Evolutionary conservation across 1,140 invertebrate genomes (phyloP), one percentile per base, ranked within the genome.

Genomic region (Steinernema feltiae): DNA sequence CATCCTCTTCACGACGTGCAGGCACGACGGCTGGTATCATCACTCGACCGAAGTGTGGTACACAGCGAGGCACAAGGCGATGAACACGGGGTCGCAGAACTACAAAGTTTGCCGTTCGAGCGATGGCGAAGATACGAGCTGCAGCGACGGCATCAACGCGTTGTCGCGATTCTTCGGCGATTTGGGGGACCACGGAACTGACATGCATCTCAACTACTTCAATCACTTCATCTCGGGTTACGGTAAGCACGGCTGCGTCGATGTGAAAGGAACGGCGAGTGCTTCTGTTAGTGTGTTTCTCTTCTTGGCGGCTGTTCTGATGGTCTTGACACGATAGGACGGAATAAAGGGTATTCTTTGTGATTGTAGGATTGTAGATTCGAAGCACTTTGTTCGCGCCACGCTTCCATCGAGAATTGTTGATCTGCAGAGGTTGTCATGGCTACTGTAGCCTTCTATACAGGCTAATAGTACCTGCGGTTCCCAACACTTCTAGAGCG

Each of bases 141-240:
- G 53, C 24, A 63, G 53, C 53, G 24, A 63, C 53, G 24, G 53
- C 3, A 21, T 17, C 12, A 15, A 3, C 3, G 12, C 12, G 53
- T 12, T 12, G 24, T 15, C 7, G 24, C 53, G 53, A 3, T 12
- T 63, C 12, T 17, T 15, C 7, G 24, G 24, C 2, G 53, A 63
- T 63, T 63, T 63, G 7, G 15, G 7, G 53, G 24, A 27, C 24
- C 15, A 63, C 7, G 53, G 53, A 3, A 63, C 7, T 7, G 53
- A 17, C 12, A 63, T 63, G 53, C 53, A 63, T 21, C 24, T 63
- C 7, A 63, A 63, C 53, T 63, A 63, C 53, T 63, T 63, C 53
- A 63, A 63, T 27, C 53, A 63, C 24, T 63, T 63, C 53, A 63
- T 63, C 7, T 63, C 53, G 53, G 24, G 24, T n/a, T 63, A 63